Conservation (phyloP, 1,140 invertebrate species). For the Drosophila oshimai region DNA sequence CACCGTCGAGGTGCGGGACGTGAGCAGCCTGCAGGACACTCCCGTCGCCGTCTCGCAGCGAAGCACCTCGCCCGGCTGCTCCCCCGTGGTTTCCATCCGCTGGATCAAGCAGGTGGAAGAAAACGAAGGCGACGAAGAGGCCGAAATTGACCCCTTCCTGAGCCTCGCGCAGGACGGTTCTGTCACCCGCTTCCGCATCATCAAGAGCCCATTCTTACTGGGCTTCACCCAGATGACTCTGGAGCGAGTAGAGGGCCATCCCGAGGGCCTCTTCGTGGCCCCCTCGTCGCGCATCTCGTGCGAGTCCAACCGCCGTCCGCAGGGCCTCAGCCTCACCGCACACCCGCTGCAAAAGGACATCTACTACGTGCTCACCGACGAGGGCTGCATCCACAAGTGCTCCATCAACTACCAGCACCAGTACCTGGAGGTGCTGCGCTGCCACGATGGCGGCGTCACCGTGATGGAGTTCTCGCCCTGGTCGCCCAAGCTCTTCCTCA, state of each 20-base stretch:
- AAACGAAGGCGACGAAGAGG: conserved; percentile 63
- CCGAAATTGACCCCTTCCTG: conserved; percentile 83
- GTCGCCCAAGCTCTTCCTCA: conserved; percentile 89
- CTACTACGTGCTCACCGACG: conserved; percentile 92
- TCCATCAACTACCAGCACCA: conserved; percentile 87
- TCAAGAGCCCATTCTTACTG: conserved; percentile 71
- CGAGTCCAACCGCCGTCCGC: conserved; percentile 83
- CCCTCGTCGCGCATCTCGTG: conserved; percentile 3
- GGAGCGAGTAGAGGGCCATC: conserved; percentile 86
- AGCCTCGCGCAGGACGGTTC: conserved; percentile 85
- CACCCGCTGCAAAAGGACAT: conserved; percentile 87
- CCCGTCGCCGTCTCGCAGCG: conserved; percentile 84
- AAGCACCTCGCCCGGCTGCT: conserved; percentile 84
- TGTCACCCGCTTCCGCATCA: conserved; percentile 84
- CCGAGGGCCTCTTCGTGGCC: conserved; percentile 83
- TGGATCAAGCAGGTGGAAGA: conserved; percentile 83
- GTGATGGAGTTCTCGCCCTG: conserved; percentile 90
- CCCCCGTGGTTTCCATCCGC: conserved; percentile 86
- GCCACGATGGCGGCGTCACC: conserved; percentile 91
- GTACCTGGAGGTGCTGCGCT: conserved; percentile 88
- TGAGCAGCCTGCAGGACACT: conserved; percentile 82
- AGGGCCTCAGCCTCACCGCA: conserved; percentile 86
- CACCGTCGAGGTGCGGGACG: conserved; percentile 88
- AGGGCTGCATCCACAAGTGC: conserved; percentile 91
- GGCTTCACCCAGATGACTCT: conserved; percentile 86